Percentiles rank a stretch among this genome's conserved stretches.
These are phyloP conservation scores for Gerris lacustris DNA, from an alignment of 2,888 invertebrate genomes.

Conservation along the genomic window DNA sequence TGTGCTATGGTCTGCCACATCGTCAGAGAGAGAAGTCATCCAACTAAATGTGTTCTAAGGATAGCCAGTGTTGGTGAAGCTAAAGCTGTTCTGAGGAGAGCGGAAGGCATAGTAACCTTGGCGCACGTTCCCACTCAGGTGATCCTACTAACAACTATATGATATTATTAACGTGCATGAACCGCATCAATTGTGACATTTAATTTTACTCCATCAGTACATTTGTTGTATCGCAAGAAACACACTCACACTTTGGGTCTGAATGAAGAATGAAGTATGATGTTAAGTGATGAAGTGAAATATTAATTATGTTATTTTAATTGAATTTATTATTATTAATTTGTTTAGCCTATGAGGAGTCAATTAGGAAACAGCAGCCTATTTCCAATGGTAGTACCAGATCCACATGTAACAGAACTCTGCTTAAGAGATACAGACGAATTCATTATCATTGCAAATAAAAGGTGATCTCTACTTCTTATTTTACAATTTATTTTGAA, in stretches of 20 bases:
- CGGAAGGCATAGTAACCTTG: slow-evolving; percentile 30
- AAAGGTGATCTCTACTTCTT: slow-evolving; percentile 36
- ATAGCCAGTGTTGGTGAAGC: slow-evolving; percentile 66
- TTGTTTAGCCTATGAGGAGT: slow-evolving; percentile 40
- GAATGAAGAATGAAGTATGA: too few relatives aligned
- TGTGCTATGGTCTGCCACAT: slow-evolving; percentile 63
- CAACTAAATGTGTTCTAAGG: slow-evolving; percentile 52
- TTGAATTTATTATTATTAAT: neutral
- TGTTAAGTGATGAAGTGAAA: too few relatives aligned
- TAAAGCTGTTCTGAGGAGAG: slow-evolving; percentile 53
- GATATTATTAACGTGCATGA: too few relatives aligned
- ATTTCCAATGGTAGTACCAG: slow-evolving; percentile 56
- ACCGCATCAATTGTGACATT: too few relatives aligned
- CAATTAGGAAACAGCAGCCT: slow-evolving; percentile 54
- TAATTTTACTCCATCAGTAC: too few relatives aligned
- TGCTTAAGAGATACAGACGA: slow-evolving; percentile 69
- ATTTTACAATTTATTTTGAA: too few relatives aligned
- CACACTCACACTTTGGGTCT: too few relatives aligned
- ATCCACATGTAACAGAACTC: slow-evolving; percentile 64
- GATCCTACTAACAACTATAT: neutral
- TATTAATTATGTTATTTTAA: too few relatives aligned
- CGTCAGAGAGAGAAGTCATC: slow-evolving; percentile 43
- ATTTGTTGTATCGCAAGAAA: too few relatives aligned
- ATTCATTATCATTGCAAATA: slow-evolving; percentile 67
- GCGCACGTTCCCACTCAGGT: slow-evolving; percentile 31